Evolutionary conservation across 1,140 invertebrate species (phyloP), one percentile per base, ranked within the genome.

Genomic region (Pinna nobilis): DNA sequence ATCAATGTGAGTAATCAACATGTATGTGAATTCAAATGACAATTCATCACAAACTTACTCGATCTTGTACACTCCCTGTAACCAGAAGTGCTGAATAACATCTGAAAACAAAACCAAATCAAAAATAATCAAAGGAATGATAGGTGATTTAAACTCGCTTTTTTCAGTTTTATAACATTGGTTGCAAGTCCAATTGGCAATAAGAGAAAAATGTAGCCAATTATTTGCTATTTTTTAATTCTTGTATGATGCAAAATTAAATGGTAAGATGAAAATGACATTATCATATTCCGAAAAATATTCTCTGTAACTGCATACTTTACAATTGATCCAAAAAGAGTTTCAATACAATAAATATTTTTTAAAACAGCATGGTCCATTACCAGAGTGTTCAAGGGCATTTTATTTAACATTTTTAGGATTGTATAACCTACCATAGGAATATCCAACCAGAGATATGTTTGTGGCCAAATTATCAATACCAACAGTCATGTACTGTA

Each of bases 341-440:
- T 44, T 44, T 9, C 9, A 44, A 11, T 9, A n/a, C 39, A 11
- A n/a, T 11, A 11, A n/a, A 9, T 44, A n/a, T 11, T 11, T 44
- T 44, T 44, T 11, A 44, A 44, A n/a, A 9, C 39, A 9, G 9
- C n/a, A 9, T 44, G n/a, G 9, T n/a, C 39, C 9, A 11, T 44
- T 44, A 11, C 39, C 39, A 44, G 9, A 11, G 9, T 11, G 9
- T 44, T 44, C 9, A 44, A 9, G n/a, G 39, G n/a, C 9, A 9
- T 44, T 44, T 44, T 11, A 11, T 11, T 44, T 9, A 44, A n/a
- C 9, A 44, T 11, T 44, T 44, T n/a, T n/a, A 41, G 15, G 20
- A 47, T 51, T 63, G 63, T 49, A 57, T 39, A 59, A 61, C 41
- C 51, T 35, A 53, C 49, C 20, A 4, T 70, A 41, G 15, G 35